A percentile compares a stretch with the other conserved stretches of the same genome.
Evolutionary conservation across 2,888 invertebrate species (phyloP).

Genomic region (Ophion obscuratus): DNA sequence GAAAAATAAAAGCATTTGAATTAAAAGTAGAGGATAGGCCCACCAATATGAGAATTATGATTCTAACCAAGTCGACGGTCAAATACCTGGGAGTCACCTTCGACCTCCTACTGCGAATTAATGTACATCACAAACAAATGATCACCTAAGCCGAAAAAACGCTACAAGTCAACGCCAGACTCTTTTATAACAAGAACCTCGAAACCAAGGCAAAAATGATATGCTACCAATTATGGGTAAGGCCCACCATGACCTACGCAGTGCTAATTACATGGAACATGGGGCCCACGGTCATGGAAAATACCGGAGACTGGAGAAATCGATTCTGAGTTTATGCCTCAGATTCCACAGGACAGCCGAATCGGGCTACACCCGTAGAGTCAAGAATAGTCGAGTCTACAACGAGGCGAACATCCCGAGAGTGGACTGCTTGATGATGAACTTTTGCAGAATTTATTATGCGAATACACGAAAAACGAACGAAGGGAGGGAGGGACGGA

Average conservation of each 20-base stretch:
- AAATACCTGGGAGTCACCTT: not conserved
- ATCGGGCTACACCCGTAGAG: not conserved
- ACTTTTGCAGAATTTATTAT: conserved; percentile 2
- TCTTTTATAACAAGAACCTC: not conserved
- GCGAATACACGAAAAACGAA: not conserved
- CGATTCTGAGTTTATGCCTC: not conserved
- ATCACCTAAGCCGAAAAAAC: not conserved
- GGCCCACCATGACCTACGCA: conserved; percentile 34
- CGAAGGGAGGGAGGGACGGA: no score
- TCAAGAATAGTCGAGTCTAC: not conserved
- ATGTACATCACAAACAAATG: not conserved
- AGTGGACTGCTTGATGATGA: not conserved
- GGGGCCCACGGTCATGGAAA: conserved; percentile 38
- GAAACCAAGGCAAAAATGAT: conserved; percentile 16
- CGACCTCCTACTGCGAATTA: not conserved
- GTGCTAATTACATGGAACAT: conserved; percentile 37
- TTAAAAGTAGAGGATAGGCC: not conserved
- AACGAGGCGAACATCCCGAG: conserved; percentile 19
- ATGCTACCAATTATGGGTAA: not conserved
- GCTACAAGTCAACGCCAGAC: not conserved
- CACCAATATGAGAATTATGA: not conserved
- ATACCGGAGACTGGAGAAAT: conserved; percentile 29
- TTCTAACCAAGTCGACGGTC: not conserved
- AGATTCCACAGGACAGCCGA: conserved; percentile 6
- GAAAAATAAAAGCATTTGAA: no score